A percentile compares a stretch with the other conserved stretches of the same genome.
phyloP scores from a whole-genome alignment of 1,140 invertebrate genomes.

The Macrocentrus cingulum region DNA sequence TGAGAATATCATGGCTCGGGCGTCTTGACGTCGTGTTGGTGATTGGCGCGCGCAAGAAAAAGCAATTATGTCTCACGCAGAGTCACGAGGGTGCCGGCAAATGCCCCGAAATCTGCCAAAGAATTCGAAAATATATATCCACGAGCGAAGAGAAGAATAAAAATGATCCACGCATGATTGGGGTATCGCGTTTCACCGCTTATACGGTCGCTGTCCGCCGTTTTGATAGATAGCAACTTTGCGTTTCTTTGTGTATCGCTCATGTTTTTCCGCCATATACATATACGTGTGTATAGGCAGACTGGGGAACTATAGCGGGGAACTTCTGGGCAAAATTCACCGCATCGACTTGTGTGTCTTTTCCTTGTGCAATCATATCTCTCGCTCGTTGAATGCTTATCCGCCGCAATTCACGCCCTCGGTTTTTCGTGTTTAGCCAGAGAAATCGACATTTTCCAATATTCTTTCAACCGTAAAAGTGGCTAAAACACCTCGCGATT shows the following conservation, averaged over 20 bases:
- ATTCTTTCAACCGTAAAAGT: constrained; percentile 20
- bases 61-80: constrained; percentile 22
- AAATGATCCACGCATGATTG: constrained; percentile 32
- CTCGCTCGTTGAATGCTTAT: no score
- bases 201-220: constrained; percentile 20
- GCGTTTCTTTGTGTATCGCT: constrained; percentile 26
- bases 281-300: not conserved
- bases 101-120: constrained; percentile 3
- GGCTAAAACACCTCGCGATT: constrained; percentile 3
- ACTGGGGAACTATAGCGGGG: constrained; percentile 1
- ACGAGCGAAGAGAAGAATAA: constrained; percentile 25
- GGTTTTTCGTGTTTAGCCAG: no score
- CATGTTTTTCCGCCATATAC: constrained; percentile 7
- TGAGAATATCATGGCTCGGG: constrained; percentile 16
- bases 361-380: no score
- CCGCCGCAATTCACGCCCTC: no score
- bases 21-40: constrained; percentile 10
- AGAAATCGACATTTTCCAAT: no score
- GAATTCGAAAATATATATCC: constrained; percentile 4
- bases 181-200: constrained; percentile 26
- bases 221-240: constrained; percentile 29
- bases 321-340: constrained; percentile 16
- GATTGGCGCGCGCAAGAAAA: constrained; percentile 16
- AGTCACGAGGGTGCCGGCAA: not conserved
- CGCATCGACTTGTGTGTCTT: constrained; percentile 25